phyloP scores from a whole-genome alignment of 1,140 invertebrate genomes.

The Scylla paramamosain region DNA sequence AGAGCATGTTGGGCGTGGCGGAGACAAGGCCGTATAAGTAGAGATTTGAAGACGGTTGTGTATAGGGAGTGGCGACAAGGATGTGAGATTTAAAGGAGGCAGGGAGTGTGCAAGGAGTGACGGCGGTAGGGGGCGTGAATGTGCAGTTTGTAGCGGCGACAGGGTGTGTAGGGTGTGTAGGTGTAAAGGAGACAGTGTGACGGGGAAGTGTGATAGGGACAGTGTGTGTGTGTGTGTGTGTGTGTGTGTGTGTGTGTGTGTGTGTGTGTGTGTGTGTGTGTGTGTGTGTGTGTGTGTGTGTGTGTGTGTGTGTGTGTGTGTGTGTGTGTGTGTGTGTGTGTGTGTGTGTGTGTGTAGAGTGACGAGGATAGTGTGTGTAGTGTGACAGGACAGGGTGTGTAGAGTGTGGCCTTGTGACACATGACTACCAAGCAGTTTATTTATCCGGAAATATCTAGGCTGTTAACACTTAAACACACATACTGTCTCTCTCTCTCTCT shows the following conservation, averaged over 20 bases:
- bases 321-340: background rate
- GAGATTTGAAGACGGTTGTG: too few species aligned
- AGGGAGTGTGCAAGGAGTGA: too few species aligned
- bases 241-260: background rate
- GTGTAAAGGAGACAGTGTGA: too few species aligned
- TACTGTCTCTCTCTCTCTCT: background rate
- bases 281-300: background rate
- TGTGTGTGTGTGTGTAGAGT: background rate
- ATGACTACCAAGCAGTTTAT: background rate
- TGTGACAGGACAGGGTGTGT: background rate
- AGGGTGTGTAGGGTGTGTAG: too few species aligned
- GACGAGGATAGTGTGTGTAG: background rate
- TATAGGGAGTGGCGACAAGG: too few species aligned
- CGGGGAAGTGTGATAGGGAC: too few species aligned
- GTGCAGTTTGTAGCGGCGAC: too few species aligned
- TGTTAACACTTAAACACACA: constrained; percentile 6
- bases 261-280: too few species aligned
- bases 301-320: too few species aligned
- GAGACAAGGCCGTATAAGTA: background rate
- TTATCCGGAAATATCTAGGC: constrained; percentile 1
- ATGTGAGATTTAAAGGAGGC: too few species aligned
- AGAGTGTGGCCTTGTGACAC: background rate
- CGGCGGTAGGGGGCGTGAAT: too few species aligned
- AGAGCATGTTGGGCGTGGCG: background rate
- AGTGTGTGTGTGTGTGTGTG: too few species aligned